Evolutionary conservation across 2,888 invertebrate species (phyloP).

Genomic region (Serripes groenlandicus): DNA sequence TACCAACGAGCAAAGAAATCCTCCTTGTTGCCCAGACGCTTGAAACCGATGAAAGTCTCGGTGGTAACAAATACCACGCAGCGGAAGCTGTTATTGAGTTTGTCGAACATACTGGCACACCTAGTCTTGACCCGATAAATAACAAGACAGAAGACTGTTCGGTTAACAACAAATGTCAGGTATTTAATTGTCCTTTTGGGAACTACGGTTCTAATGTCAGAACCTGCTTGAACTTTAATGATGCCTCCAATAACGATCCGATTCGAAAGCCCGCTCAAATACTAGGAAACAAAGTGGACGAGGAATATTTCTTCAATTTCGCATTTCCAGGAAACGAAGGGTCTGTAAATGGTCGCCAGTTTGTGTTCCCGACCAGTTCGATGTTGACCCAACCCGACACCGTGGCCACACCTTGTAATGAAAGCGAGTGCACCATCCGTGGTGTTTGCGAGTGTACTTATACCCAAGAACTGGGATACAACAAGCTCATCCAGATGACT

Average conservation of each 20-base stretch:
- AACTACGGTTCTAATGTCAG: neutral
- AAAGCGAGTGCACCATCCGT: conserved; percentile 28
- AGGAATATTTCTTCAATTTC: conserved; percentile 71
- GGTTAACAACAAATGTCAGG: conserved; percentile 42
- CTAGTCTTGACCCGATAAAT: conserved; percentile 35
- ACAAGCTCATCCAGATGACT: conserved; percentile 29
- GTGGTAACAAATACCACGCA: conserved; percentile 42
- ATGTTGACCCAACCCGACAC: conserved; percentile 53
- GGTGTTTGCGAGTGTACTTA: conserved; percentile 71
- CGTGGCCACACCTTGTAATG: conserved; percentile 28
- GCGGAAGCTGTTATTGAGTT: conserved; percentile 66
- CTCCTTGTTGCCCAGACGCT: conserved; percentile 71
- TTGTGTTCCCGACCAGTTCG: conserved; percentile 45
- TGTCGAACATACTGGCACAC: conserved; percentile 15
- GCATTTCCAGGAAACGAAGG: conserved; percentile 72
- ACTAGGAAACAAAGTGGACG: conserved; percentile 16
- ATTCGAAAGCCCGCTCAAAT: conserved; percentile 22
- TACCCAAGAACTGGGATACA: conserved; percentile 35
- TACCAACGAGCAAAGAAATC: conserved; percentile 52
- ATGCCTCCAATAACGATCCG: conserved; percentile 42
- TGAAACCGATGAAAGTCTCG: conserved; percentile 52
- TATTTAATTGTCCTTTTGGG: conserved; percentile 70
- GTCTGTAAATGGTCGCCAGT: conserved; percentile 69
- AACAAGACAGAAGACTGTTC: neutral
- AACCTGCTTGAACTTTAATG: conserved; percentile 52